These are phyloP conservation scores for Leptarthrus brevirostris DNA, from an alignment of 2,888 invertebrate genomes.

Conservation along the genomic window DNA sequence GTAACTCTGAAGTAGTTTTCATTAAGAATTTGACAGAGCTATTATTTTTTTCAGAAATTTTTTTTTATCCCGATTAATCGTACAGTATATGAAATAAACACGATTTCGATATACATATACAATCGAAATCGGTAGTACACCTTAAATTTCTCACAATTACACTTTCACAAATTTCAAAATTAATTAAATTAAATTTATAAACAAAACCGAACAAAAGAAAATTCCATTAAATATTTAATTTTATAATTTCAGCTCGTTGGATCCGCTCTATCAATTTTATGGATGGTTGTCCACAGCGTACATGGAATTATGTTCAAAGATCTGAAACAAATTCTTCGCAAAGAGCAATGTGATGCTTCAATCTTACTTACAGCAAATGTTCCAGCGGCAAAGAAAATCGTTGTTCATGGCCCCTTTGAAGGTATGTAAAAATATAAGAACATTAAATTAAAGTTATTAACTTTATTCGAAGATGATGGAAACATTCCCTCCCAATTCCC, in stretches of 20 bases:
- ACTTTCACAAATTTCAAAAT: too few relatives aligned
- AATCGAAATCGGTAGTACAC: too few relatives aligned
- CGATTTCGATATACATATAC: too few relatives aligned
- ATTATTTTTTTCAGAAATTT: too few relatives aligned
- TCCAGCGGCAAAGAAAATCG: slow-evolving; percentile 98
- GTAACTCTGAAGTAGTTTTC: too few relatives aligned
- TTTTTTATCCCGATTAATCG: too few relatives aligned
- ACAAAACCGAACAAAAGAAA: too few relatives aligned
- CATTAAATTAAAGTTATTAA: slow-evolving; percentile 21
- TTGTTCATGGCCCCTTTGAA: slow-evolving; percentile 86
- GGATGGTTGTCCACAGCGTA: slow-evolving; percentile 99
- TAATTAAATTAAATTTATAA: too few relatives aligned
- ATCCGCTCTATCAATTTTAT: slow-evolving; percentile 92
- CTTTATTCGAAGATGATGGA: slow-evolving; percentile 78
- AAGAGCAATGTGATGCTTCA: slow-evolving; percentile 99
- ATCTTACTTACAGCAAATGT: slow-evolving; percentile 98
- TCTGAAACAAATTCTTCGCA: slow-evolving; percentile 96
- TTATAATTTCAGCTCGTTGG: slow-evolving; percentile 76
- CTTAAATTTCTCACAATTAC: too few relatives aligned
- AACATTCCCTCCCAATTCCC: slow-evolving; percentile 99
- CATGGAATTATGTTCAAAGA: slow-evolving; percentile 99
- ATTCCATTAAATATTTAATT: too few relatives aligned
- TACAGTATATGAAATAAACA: too few relatives aligned
- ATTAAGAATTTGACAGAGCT: too few relatives aligned
- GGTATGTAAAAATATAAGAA: slow-evolving; percentile 56